Base-by-base conservation (phyloP, 2,113 vertebrate genomes). In the Lontra canadensis region DNA sequence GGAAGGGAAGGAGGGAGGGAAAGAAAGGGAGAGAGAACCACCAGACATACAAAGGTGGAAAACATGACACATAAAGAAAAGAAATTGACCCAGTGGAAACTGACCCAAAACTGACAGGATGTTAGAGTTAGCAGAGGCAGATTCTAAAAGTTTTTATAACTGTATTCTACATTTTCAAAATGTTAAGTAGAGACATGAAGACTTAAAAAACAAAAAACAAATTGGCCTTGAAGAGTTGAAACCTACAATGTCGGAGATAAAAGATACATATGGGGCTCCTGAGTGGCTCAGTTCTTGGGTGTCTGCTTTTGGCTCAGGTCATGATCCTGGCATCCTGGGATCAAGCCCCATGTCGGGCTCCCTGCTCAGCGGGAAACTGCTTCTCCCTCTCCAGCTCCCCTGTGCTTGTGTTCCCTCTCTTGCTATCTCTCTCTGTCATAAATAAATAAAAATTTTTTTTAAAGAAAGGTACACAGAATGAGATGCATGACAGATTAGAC, bases 141-240 rank as follows among this genome's bases (percentile, higher is more conserved):
- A 67, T 71, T 42, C 15, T 39, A 44, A 63, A 74, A 76, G 17
- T 36, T 61, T 67, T 39, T 39, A 12, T 61, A 67, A 82, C 36
- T 44, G 29, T 21, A 57, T 71, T 81, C 65, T 52, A n/a, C 23
- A 31, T 49, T 76, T 88, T 82, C 84, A 82, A 44, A 86, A 81
- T 31, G 17, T 74, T 49, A 69, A 84, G 59, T 36, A n/a, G 34
- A 84, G 18, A 74, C 20, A 79, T 20, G 69, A 81, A 83, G 74
- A 57, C 78, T 47, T 25, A 26, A 88, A 71, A 61, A 47, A 34
- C 39, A 63, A 61, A 79, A 65, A 92, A 34, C 39, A 73, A 94
- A 59, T 7, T 61, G 39, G 87, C 61, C 79, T 94, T 74, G 57
- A 78, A 49, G 92, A 55, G 47, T 29, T 93, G 71, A 89, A 80